phyloP scores from a whole-genome alignment of 2,888 invertebrate genomes.

The Ptychoptera albimana region DNA sequence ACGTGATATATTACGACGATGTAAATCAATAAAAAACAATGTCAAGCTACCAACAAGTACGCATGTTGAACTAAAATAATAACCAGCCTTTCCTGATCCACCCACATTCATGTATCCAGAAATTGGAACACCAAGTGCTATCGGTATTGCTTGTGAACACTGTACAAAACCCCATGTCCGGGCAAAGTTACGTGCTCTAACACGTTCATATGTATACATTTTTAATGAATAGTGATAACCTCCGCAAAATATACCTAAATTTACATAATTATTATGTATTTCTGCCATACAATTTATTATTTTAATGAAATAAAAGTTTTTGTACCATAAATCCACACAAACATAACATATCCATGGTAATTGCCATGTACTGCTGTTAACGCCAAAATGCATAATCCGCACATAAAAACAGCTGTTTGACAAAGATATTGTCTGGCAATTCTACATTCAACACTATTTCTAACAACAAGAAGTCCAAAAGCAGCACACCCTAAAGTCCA shows the following conservation, averaged over 20 bases:
- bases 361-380: constrained; percentile 62
- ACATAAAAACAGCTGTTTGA: constrained; percentile 64
- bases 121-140: constrained; percentile 61
- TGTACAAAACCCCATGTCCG: constrained; percentile 81
- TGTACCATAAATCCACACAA: constrained; percentile 65
- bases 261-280: neutral
- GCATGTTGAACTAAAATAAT: constrained; percentile 69
- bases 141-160: constrained; percentile 72
- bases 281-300: neutral
- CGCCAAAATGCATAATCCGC: constrained; percentile 59
- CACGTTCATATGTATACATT: constrained; percentile 79
- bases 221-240: constrained; percentile 79
- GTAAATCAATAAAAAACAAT: constrained; percentile 67
- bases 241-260: constrained; percentile 65
- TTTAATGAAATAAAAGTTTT: neutral
- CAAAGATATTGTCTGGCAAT: constrained; percentile 75
- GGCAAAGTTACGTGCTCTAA: constrained; percentile 70
- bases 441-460: constrained; percentile 67
- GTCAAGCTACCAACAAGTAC: constrained; percentile 59
- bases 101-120: constrained; percentile 66
- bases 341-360: constrained; percentile 61
- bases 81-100: constrained; percentile 62
- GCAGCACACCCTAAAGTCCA: constrained; percentile 70
- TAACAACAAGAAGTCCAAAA: constrained; percentile 68
- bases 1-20: constrained; percentile 49